Base-by-base conservation (phyloP, 2,113 vertebrate species). In the Xenus cinereus region DNA sequence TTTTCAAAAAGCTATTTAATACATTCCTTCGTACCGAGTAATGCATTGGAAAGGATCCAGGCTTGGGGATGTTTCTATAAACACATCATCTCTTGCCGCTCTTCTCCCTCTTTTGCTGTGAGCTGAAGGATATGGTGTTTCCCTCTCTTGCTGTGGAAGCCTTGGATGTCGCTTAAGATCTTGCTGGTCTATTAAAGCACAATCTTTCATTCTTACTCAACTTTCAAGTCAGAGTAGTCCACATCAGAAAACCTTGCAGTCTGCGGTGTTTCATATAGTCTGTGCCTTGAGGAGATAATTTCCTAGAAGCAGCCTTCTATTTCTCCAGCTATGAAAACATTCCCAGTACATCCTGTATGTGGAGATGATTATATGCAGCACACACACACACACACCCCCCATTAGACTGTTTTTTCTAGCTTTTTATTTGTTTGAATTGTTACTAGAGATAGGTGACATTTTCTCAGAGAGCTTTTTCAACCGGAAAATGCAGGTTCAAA, bases 271-370 rank as follows among this genome's bases (percentile, higher is more conserved):
- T 63, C 39, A 8, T 45, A 18, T 10, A 24, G 26, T 45, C 67
- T 90, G 75, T 86, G 95, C 93, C 95, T 93, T 1, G 57, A 96
- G 95, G 93, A 96, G 93, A 83, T 53, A 72, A 85, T 96, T 96
- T 96, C 94, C 93, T 96, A 91, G 95, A 96, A 94, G 59, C 76
- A 91, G 84, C 62, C 75, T 51, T 53, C 74, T 67, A 39, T 74
- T 92, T 75, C 91, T 86, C 56, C 95, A 95, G 93, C 94, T 97
- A 94, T 93, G 94, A 90, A 96, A 97, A 96, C 89, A 94, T 89
- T 92, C 81, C 91, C 24, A 19, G 48, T 19, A 57, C 91, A 91
- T 96, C 94, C 91, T 85, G 87, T 51, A 59, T 64, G 68, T 89
- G 93, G 89, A 95, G 87, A 79, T 86, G 73, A 87, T 91, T 91